Conservation (phyloP, 2,888 invertebrate species). For the Holacanthella duospinosa region DNA sequence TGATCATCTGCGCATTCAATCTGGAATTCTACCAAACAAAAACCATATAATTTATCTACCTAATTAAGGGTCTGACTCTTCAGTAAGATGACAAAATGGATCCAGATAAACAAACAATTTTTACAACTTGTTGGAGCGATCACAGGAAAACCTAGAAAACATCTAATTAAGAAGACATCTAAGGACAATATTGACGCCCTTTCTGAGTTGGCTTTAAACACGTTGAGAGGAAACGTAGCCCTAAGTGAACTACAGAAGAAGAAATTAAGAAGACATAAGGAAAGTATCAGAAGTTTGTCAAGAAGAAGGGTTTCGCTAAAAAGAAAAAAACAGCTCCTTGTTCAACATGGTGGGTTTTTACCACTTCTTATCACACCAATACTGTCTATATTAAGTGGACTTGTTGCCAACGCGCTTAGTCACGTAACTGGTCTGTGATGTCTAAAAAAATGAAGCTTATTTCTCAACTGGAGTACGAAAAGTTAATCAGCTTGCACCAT, state of each 20-base stretch:
- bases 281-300: background rate
- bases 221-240: constrained; percentile 16
- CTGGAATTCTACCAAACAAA: constrained; percentile 11
- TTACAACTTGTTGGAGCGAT: background rate
- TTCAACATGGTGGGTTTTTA: background rate
- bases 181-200: constrained; percentile 15
- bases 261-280: background rate
- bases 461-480: background rate
- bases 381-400: background rate
- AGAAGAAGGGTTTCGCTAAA: background rate
- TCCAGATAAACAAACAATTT: background rate
- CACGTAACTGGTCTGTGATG: background rate
- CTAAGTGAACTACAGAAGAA: background rate
- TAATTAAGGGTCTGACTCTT: too few relatives aligned
- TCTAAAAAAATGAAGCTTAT: background rate
- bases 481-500: background rate
- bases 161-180: constrained; percentile 1
- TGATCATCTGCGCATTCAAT: constrained; percentile 9
- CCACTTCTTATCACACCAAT: background rate
- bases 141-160: background rate
- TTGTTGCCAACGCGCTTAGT: background rate
- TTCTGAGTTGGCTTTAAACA: constrained; percentile 18
- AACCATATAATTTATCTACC: background rate
- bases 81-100: background rate
- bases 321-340: background rate